Evolutionary conservation across 2,797 vertebrate genomes (phyloP).

Genomic region (Arrhamphus sclerolepis): DNA sequence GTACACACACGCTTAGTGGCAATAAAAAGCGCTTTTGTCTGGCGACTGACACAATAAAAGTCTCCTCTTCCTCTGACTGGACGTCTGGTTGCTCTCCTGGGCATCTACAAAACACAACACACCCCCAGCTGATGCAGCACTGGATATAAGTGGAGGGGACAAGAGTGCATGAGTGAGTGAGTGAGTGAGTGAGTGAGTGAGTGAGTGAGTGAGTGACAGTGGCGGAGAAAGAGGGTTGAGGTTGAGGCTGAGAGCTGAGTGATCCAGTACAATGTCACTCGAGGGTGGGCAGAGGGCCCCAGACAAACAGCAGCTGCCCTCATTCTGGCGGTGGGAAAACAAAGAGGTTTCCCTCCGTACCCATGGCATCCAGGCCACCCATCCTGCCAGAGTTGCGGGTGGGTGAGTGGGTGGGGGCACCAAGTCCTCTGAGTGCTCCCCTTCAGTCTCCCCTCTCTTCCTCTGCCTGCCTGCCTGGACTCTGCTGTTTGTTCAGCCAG

Average conservation of each 20-base stretch:
- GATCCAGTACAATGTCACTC: slow-evolving; percentile 50
- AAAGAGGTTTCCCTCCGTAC: slow-evolving; percentile 51
- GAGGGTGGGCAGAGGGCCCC: slow-evolving; percentile 42
- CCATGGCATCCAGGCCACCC: slow-evolving; percentile 64
- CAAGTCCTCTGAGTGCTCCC: slow-evolving; percentile 34
- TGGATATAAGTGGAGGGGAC: slow-evolving; percentile 40
- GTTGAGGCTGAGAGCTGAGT: slow-evolving; percentile 8
- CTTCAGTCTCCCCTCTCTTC: slow-evolving; percentile 30
- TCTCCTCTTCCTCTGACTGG: slow-evolving; percentile 60
- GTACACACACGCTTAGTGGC: slow-evolving; percentile 53
- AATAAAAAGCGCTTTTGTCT: slow-evolving; percentile 72
- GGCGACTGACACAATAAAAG: slow-evolving; percentile 67
- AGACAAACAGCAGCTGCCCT: slow-evolving; percentile 71
- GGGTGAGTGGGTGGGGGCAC: slow-evolving; percentile 18
- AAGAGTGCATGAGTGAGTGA: slow-evolving; percentile 45
- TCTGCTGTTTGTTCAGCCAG: slow-evolving; percentile 73
- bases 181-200: slow-evolving; percentile 29
- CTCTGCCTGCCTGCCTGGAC: slow-evolving; percentile 31
- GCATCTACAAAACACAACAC: slow-evolving; percentile 23
- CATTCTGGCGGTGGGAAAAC: slow-evolving; percentile 56
- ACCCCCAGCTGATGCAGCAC: slow-evolving; percentile 50
- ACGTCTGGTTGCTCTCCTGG: slow-evolving; percentile 53
- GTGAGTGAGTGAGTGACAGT: slow-evolving; percentile 48
- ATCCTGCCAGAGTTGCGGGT: slow-evolving; percentile 39
- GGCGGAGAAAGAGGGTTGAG: slow-evolving; percentile 23